Percentiles rank a stretch among this genome's conserved stretches.
Evolutionary conservation across 2,113 vertebrate genomes (phyloP).

Genomic region (Amblyornis subalaris): DNA sequence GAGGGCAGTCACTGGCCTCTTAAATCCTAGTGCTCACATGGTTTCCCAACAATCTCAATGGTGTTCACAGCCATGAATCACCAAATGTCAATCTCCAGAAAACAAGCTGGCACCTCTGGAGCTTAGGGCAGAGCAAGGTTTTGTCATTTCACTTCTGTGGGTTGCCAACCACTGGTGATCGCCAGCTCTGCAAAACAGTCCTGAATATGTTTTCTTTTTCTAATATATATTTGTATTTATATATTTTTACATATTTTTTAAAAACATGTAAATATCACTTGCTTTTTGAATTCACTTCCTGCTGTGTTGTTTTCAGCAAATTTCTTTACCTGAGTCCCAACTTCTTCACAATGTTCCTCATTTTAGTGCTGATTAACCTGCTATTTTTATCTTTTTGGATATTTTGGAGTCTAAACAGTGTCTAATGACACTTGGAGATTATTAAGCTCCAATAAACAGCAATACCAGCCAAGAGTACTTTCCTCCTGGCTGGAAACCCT

Average conservation of each 20-base stretch:
- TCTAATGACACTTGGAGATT: conserved; percentile 24
- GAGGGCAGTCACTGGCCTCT: neutral
- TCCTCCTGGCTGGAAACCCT: conserved; percentile 25
- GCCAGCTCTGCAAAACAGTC: neutral
- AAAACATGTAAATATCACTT: neutral
- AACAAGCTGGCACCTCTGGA: neutral
- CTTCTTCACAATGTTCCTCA: neutral
- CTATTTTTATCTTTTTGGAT: conserved; percentile 41
- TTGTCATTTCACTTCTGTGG: neutral
- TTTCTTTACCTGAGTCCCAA: neutral
- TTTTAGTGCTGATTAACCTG: conserved; percentile 6
- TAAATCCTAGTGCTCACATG: neutral
- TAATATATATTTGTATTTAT: neutral
- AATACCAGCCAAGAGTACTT: conserved; percentile 19
- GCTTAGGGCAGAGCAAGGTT: neutral
- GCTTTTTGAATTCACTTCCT: neutral
- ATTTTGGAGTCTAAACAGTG: neutral
- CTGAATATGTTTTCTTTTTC: neutral
- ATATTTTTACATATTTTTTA: neutral
- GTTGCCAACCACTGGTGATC: neutral
- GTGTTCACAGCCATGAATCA: neutral
- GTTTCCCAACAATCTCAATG: neutral
- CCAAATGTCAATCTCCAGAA: neutral
- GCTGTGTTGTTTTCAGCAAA: neutral
- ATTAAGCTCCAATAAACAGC: conserved; percentile 23